Percentiles rank a stretch among this genome's conserved stretches.
These are phyloP conservation scores for Mercenaria mercenaria DNA, from an alignment of 1,140 invertebrate genomes.

Conservation along the genomic window DNA sequence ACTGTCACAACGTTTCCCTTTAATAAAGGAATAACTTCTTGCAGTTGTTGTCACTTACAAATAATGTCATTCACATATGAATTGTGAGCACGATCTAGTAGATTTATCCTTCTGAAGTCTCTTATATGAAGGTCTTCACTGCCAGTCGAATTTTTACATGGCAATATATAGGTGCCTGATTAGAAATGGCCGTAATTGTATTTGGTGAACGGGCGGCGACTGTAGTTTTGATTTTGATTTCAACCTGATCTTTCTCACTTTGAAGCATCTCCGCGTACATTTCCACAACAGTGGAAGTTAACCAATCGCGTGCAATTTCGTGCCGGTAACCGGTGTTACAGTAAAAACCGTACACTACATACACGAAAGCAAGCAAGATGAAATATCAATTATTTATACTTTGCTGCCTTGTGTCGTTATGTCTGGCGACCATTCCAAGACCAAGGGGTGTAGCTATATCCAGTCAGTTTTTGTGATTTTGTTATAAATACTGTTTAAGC, in stretches of 20 bases:
- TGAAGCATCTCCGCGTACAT: no score
- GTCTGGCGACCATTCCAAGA: conserved; percentile 49
- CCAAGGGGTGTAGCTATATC: conserved; percentile 65
- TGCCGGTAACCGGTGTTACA: conserved; percentile 44
- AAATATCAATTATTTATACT: conserved; percentile 19
- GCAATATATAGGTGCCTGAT: no score
- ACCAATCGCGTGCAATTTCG: not conserved
- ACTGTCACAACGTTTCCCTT: not conserved
- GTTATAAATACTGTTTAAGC: no score
- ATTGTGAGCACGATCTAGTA: not conserved
- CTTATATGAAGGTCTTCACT: no score
- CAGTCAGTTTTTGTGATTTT: conserved; percentile 43
- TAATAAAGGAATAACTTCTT: not conserved
- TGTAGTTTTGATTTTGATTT: no score
- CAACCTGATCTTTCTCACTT: no score
- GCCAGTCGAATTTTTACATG: no score
- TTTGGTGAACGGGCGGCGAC: no score
- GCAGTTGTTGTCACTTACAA: not conserved
- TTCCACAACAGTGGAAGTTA: no score
- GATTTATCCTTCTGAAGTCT: not conserved
- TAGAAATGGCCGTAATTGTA: no score
- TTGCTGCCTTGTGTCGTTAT: not conserved
- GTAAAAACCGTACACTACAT: not conserved
- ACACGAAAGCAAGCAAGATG: conserved; percentile 22
- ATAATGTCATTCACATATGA: not conserved